Base-by-base conservation (phyloP, 2,113 vertebrate genomes). In the Gambusia affinis region DNA sequence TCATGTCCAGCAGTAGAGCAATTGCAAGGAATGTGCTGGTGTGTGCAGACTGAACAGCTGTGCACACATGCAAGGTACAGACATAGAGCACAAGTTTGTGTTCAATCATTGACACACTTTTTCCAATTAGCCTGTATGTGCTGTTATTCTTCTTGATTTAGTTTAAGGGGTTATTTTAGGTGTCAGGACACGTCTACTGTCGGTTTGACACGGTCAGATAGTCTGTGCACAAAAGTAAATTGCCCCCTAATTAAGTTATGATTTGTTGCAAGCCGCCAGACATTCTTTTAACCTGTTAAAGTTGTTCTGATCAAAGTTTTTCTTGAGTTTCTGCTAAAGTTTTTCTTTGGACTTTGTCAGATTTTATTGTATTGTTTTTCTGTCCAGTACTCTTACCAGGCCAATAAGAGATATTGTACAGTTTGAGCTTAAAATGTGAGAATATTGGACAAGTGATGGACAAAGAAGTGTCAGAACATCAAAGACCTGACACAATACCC, bases 41-140 rank as follows among this genome's bases (percentile, higher is more conserved):
- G 81, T 83, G 88, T 87, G 80, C 82, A 65, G 60, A 73, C 72
- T 65, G 72, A 87, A 81, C 71, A 74, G 73, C 64, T 64, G 72
- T 37, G 64, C 77, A 72, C 82, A 60, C 81, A 82, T 63, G 33
- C 84, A 70, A 76, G 67, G 74, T 64, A n/a, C 70, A 72, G 24
- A 66, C 73, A 64, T 31, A 35, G 60, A 66, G 29, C 27, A 44
- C 72, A 27, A 63, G 42, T 39, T 63, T 70, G 80, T 87, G 73
- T 83, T 73, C 86, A 85, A 87, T 88, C 81, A 91, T 79, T 75
- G 79, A 86, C 72, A 83, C 81, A 64, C 79, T 76, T 78, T 89
- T 83, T 80, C 80, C 81, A 87, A 88, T 92, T 88, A 87, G 80
- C 61, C 77, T 74, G 47, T 57, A 72, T 77, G 72, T 78, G 75